phyloP scores from a whole-genome alignment of 2,888 invertebrate genomes.

The Melinaea marsaeus region DNA sequence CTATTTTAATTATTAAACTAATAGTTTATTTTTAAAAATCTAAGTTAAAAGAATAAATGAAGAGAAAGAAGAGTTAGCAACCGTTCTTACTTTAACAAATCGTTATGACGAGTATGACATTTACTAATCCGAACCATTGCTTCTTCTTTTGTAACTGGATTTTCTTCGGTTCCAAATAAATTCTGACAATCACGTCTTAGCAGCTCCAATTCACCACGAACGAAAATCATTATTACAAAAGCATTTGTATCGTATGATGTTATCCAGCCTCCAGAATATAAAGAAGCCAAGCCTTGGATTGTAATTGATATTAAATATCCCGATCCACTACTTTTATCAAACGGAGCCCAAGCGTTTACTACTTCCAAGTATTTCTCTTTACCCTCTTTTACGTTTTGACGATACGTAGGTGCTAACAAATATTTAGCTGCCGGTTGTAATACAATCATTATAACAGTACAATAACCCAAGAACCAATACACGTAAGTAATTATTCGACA shows the following conservation, averaged over 20 bases:
- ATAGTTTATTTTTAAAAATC: no score
- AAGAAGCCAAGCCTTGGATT: conserved; percentile 51
- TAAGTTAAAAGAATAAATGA: no score
- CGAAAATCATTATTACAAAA: conserved; percentile 61
- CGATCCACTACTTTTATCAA: conserved; percentile 46
- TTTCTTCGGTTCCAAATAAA: conserved; percentile 46
- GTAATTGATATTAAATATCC: conserved; percentile 50
- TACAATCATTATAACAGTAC: conserved; percentile 52
- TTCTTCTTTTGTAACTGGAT: conserved; percentile 30
- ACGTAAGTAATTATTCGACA: conserved; percentile 53
- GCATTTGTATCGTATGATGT: conserved; percentile 61
- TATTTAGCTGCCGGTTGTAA: conserved; percentile 50
- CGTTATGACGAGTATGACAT: conserved; percentile 54
- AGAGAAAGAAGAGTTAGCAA: no score
- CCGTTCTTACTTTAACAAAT: conserved; percentile 55
- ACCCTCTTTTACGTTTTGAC: conserved; percentile 38
- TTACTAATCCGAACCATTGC: conserved; percentile 43
- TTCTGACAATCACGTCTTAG: conserved; percentile 48
- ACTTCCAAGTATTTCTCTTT: conserved; percentile 52
- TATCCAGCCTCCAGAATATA: conserved; percentile 60
- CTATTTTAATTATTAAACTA: no score
- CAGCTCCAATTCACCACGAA: conserved; percentile 55
- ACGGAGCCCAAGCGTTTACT: conserved; percentile 62
- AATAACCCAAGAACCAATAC: conserved; percentile 56
- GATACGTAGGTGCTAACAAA: conserved; percentile 42